These are phyloP conservation scores for Tiaroga cobitis DNA, from an alignment of 2,797 vertebrate species.

Conservation along the genomic window DNA sequence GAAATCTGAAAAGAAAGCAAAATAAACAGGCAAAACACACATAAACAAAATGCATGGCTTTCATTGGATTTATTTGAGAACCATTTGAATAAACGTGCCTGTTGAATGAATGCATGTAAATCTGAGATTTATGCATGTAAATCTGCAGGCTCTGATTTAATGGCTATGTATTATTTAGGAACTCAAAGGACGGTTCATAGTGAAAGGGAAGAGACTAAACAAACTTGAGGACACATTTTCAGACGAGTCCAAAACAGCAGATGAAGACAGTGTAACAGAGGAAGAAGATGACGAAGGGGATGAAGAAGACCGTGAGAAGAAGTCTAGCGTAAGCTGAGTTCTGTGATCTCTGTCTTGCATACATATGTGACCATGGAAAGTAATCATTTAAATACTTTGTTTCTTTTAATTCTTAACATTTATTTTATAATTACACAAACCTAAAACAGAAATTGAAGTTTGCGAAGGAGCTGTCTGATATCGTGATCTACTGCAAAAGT, in stretches of 20 bases:
- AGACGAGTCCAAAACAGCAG: constrained; percentile 40
- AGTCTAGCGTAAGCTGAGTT: constrained; percentile 64
- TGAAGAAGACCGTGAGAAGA: constrained; percentile 75
- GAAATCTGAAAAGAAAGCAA: background rate
- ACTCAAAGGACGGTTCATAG: constrained; percentile 90
- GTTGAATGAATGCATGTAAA: background rate
- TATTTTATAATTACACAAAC: background rate
- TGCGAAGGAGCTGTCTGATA: constrained; percentile 89
- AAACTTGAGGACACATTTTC: constrained; percentile 78
- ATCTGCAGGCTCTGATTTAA: background rate
- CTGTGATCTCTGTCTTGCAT: background rate
- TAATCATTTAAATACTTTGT: background rate
- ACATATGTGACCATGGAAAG: background rate
- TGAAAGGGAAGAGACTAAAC: constrained; percentile 93
- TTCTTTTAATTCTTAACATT: background rate
- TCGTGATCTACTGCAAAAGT: constrained; percentile 94
- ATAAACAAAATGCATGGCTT: background rate
- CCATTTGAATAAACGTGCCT: background rate
- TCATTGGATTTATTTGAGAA: background rate
- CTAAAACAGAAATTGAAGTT: constrained; percentile 80
- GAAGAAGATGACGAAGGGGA: constrained; percentile 90
- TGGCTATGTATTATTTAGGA: constrained; percentile 74
- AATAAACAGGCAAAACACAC: background rate
- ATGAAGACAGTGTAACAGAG: constrained; percentile 82
- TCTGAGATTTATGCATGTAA: background rate